Evolutionary conservation across 2,113 vertebrate species (phyloP).

Genomic region (Hypocryptadius cinnamomeus): DNA sequence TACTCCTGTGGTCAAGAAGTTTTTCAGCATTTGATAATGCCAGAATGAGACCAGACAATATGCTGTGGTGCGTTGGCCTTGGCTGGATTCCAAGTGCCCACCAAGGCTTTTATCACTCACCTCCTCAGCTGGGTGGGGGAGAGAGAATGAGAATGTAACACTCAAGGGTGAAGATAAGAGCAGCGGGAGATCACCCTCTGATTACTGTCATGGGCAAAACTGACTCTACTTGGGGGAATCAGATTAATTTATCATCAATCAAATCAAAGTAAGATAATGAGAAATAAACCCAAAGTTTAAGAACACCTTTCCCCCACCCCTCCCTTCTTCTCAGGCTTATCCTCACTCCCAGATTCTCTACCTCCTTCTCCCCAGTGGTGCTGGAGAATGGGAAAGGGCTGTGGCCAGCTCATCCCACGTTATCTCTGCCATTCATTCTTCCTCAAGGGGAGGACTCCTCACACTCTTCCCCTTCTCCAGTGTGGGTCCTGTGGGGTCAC

Average conservation of each 20-base stretch:
- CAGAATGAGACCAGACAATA: background rate
- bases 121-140: background rate
- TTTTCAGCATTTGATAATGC: background rate
- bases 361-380: background rate
- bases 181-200: background rate
- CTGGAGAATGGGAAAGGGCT: background rate
- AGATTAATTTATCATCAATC: background rate
- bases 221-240: background rate
- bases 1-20: background rate
- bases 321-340: background rate
- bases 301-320: background rate
- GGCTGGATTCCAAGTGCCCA: background rate
- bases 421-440: background rate
- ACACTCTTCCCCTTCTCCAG: background rate
- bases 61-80: background rate
- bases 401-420: background rate
- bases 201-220: background rate
- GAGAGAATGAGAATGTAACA: background rate
- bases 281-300: background rate
- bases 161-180: background rate
- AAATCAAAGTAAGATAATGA: background rate
- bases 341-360: background rate
- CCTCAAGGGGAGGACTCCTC: background rate
- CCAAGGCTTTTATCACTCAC: background rate
- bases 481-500: background rate